Evolutionary conservation across 92 coral and sea anemone species (phyloP), one percentile per base, ranked within the genome.

Genomic region (Actinostola sp.): DNA sequence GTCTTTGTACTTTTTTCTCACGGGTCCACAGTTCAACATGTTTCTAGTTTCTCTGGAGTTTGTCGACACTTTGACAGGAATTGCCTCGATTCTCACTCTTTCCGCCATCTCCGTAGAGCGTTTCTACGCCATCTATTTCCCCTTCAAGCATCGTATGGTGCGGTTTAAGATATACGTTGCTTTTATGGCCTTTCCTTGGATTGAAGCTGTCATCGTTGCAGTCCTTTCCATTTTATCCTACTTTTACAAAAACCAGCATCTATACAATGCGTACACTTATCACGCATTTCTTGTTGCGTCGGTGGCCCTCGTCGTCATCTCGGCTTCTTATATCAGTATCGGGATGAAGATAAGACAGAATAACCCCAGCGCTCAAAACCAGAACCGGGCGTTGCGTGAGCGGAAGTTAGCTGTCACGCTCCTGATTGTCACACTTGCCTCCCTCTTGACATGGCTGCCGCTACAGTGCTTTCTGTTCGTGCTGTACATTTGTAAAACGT

Each of bases 81-180:
- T 72, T 24, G 52, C 85, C 10, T 84, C 89, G 27, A 63, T 84
- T 11, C 75, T 76, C 54, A 84, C 81, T 16, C 81, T 84, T 12
- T 72, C 85, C 4, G 70, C 66, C 17, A 82, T 84, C 0, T 73
- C 89, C 1, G 53, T 73, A 19, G 89, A 84, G 46, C 77, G 89
- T 26, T 82, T 84, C 26, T 30, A 63, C 32, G 89, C 83, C 2
- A 77, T 77, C 25, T 77, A 76, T 14, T 72, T 79, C 70, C 89
- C 89, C 2, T 72, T 78, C 44, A 63, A 69, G 21, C 82, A 72
- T 36, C 73, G 89, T 7, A 58, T 66, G 70, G 41, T 60, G 50
- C 29, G 78, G 1, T 38, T 39, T 13, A 60, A 63, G 15, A 25
- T 60, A 35, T 60, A 72, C 55, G 27, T 72, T 50, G 60, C 31